A percentile compares a stretch with the other conserved stretches of the same genome.
These are phyloP conservation scores for Peromyscus leucopus DNA, from an alignment of 2,113 vertebrate species.

Conservation along the genomic window DNA sequence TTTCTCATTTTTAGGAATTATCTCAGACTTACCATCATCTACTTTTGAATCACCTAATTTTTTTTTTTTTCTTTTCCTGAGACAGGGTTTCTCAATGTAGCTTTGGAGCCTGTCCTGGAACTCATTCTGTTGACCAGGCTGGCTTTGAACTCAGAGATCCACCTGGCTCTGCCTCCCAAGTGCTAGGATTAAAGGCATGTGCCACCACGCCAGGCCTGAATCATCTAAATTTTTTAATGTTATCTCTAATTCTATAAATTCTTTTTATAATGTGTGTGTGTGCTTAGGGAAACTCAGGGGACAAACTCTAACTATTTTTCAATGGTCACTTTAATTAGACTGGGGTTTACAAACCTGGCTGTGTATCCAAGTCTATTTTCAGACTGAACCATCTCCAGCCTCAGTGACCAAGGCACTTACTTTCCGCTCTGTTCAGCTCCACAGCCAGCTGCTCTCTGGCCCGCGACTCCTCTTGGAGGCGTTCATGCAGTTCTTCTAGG, in stretches of 20 bases:
- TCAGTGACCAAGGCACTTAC: constrained; percentile 84
- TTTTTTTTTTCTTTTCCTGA: not conserved
- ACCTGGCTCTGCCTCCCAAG: too few relatives aligned
- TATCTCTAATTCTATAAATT: constrained; percentile 42
- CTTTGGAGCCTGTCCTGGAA: too few relatives aligned
- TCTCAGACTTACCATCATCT: not conserved
- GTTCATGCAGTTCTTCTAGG: constrained; percentile 96
- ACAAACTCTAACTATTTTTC: constrained; percentile 25
- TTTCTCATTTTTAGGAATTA: constrained; percentile 6
- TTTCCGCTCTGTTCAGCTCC: constrained; percentile 95
- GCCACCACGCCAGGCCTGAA: not conserved
- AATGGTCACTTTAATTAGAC: not conserved
- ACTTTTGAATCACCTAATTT: not conserved
- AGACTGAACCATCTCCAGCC: not conserved
- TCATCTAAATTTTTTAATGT: constrained; percentile 26
- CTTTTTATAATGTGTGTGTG: not conserved
- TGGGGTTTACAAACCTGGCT: not conserved
- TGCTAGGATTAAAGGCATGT: too few relatives aligned
- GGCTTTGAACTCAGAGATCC: too few relatives aligned
- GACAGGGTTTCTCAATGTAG: too few relatives aligned
- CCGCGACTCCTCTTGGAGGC: constrained; percentile 91
- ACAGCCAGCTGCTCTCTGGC: constrained; percentile 94
- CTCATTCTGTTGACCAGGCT: too few relatives aligned
- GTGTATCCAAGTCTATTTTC: not conserved
- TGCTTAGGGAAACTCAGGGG: constrained; percentile 36